Percentiles rank a stretch among this genome's conserved stretches.
These are phyloP conservation scores for Sphyrna mokarran DNA, from an alignment of 2,113 vertebrate species.

Conservation along the genomic window DNA sequence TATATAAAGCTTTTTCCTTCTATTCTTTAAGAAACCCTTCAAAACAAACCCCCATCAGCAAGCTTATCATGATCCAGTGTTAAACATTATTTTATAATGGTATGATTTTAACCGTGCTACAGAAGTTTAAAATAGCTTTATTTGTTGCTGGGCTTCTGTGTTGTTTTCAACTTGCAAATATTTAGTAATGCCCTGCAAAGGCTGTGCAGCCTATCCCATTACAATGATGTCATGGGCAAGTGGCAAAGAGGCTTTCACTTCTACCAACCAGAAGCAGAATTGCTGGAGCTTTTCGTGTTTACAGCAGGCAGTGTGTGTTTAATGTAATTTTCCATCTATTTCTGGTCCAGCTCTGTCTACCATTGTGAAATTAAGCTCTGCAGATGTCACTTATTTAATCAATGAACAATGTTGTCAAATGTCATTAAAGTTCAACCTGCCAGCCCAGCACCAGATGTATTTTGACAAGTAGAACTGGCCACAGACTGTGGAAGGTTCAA, in stretches of 20 bases:
- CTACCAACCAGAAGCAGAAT: background rate
- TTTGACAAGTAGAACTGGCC: background rate
- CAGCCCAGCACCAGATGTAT: background rate
- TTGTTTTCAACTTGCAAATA: background rate
- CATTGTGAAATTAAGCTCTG: background rate
- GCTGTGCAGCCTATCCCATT: background rate
- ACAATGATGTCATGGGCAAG: background rate
- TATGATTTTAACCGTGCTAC: too few relatives aligned
- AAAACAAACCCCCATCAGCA: too few relatives aligned
- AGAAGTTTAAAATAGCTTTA: too few relatives aligned
- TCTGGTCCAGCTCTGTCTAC: background rate
- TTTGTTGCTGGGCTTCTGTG: background rate
- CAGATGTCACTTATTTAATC: background rate
- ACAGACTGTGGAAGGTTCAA: background rate
- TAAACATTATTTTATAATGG: too few relatives aligned
- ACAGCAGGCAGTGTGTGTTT: background rate
- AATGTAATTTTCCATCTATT: background rate
- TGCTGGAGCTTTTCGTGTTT: background rate
- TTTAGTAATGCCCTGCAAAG: background rate
- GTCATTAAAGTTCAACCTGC: background rate
- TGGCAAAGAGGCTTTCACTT: background rate
- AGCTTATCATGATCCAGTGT: too few relatives aligned
- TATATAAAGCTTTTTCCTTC: too few relatives aligned
- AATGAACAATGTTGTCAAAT: background rate
- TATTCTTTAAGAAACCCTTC: too few relatives aligned